A percentile compares a stretch with the other conserved stretches of the same genome.
Evolutionary conservation across 2,797 vertebrate genomes (phyloP).

Genomic region (Bovichtus variegatus): DNA sequence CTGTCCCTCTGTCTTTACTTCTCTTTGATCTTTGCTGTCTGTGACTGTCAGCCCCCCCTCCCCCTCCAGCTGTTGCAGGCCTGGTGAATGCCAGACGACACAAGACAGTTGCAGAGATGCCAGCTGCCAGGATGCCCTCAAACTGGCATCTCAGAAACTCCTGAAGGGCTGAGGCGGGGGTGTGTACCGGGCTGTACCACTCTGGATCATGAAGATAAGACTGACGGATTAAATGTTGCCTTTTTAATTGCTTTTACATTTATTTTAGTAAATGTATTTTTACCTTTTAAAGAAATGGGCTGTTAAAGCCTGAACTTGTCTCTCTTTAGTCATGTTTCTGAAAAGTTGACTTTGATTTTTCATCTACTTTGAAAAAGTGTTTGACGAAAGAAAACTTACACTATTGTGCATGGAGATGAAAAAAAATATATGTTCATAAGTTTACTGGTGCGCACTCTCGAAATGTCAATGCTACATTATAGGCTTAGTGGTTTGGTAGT

Average conservation of each 20-base stretch:
- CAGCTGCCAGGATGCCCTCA: constrained; percentile 62
- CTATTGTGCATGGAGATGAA: neutral
- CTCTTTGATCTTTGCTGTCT: constrained; percentile 73
- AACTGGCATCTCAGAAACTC: constrained; percentile 49
- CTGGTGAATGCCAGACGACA: constrained; percentile 58
- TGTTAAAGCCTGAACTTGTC: neutral
- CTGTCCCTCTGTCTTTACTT: constrained; percentile 69
- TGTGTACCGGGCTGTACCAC: neutral
- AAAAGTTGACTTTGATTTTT: too few relatives aligned
- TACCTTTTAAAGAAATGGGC: neutral
- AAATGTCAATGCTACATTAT: too few relatives aligned
- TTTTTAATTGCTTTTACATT: neutral
- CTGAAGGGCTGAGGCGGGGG: constrained; percentile 2
- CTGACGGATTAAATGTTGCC: neutral
- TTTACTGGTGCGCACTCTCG: neutral
- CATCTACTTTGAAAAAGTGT: neutral
- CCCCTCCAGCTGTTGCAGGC: constrained; percentile 71
- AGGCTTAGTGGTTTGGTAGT: neutral
- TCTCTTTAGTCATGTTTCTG: neutral
- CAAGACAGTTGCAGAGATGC: constrained; percentile 53
- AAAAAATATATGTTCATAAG: neutral
- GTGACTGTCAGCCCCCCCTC: constrained; percentile 55
- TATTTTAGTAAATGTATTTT: neutral
- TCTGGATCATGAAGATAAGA: neutral
- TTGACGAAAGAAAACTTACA: neutral